Percentiles rank a stretch among this genome's conserved stretches.
phyloP scores from a whole-genome alignment of 2,888 invertebrate genomes.

The Microchrysa polita region DNA sequence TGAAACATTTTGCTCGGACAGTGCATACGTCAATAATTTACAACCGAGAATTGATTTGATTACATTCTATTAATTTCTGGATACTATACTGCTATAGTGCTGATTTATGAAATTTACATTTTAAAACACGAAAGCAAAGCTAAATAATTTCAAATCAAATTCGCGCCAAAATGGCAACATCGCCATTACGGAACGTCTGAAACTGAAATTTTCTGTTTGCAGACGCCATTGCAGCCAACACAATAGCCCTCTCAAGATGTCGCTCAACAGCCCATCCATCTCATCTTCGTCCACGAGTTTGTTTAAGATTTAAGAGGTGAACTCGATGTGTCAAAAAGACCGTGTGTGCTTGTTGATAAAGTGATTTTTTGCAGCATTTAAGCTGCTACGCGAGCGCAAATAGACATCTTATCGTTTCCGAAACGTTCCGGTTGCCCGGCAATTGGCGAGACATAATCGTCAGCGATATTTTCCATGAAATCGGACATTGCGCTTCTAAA shows the following conservation, averaged over 20 bases:
- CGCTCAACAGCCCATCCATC: too few species aligned
- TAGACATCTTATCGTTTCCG: not conserved
- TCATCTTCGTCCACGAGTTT: constrained; percentile 24
- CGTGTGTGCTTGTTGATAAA: constrained; percentile 47
- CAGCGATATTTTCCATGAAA: constrained; percentile 1
- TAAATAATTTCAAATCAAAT: too few species aligned
- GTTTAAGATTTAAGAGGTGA: constrained; percentile 40
- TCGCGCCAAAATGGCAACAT: too few species aligned
- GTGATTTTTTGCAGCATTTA: constrained; percentile 9
- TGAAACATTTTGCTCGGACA: too few species aligned
- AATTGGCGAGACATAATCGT: not conserved
- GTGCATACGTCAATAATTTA: too few species aligned
- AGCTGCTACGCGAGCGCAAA: not conserved
- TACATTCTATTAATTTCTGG: too few species aligned
- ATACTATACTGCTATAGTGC: too few species aligned
- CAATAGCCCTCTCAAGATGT: too few species aligned
- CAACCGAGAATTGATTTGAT: too few species aligned
- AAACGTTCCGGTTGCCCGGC: not conserved
- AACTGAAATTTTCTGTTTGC: not conserved
- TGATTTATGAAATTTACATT: too few species aligned
- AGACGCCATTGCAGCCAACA: constrained; percentile 7
- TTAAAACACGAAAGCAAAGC: too few species aligned
- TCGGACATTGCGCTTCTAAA: constrained; percentile 21
- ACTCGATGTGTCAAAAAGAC: constrained; percentile 47
- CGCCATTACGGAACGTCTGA: not conserved